These are phyloP conservation scores for Cephus pygmeus DNA, from an alignment of 2,888 invertebrate genomes.

Conservation along the genomic window DNA sequence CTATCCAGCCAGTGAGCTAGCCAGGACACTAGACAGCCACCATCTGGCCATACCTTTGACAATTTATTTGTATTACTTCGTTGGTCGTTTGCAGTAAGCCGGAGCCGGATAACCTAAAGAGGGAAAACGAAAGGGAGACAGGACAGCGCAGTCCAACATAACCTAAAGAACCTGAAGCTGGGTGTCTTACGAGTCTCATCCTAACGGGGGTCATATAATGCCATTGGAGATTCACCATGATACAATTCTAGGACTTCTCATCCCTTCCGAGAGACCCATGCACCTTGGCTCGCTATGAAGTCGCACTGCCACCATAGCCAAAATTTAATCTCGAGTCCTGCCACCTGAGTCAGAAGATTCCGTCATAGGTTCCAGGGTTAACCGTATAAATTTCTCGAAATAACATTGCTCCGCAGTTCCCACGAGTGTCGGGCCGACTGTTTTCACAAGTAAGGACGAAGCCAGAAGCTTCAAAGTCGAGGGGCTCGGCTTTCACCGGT, in stretches of 20 bases:
- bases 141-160: background rate
- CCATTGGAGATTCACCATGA: background rate
- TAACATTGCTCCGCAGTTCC: conserved; percentile 35
- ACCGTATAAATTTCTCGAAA: conserved; percentile 34
- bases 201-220: background rate
- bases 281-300: background rate
- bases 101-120: conserved; percentile 11
- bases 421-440: conserved; percentile 40
- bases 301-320: background rate
- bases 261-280: background rate
- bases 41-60: conserved; percentile 53
- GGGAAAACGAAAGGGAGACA: background rate
- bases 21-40: conserved; percentile 21
- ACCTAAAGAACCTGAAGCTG: background rate
- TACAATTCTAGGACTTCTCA: background rate
- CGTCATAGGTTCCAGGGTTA: background rate
- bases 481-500: conserved; percentile 21
- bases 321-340: background rate
- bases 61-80: conserved; percentile 55
- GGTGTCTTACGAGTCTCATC: background rate
- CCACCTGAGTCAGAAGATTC: background rate
- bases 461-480: background rate
- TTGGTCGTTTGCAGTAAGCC: conserved; percentile 38
- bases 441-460: conserved; percentile 39
- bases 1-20: background rate